Conservation (phyloP, 2,113 vertebrate genomes). For the Tragelaphus imberbis region DNA sequence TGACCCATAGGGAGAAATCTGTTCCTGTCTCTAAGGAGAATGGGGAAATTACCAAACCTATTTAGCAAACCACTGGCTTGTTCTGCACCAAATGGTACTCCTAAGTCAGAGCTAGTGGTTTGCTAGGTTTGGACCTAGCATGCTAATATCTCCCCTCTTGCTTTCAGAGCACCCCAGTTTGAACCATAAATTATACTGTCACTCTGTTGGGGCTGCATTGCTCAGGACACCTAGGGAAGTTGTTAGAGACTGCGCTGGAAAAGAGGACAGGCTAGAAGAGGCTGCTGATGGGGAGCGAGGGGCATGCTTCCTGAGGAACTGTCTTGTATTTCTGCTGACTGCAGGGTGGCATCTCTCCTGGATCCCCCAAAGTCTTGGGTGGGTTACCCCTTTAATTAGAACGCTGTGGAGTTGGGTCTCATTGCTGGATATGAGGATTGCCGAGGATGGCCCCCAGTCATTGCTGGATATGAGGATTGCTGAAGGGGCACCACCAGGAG, state of each 20-base stretch:
- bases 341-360: neutral
- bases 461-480: neutral
- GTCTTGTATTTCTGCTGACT: accelerated
- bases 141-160: neutral
- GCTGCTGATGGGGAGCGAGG: accelerated
- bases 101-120: neutral
- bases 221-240: neutral
- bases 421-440: neutral
- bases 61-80: neutral
- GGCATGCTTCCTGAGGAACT: neutral
- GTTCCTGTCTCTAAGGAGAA: neutral
- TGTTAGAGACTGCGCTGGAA: accelerated
- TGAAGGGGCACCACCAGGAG: neutral
- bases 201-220: neutral
- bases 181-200: neutral
- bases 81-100: neutral
- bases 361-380: neutral
- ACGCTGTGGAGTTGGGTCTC: neutral
- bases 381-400: neutral
- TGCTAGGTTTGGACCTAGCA: neutral
- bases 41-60: neutral
- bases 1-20: neutral
- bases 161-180: neutral
- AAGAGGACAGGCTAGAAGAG: neutral
- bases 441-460: neutral